Conservation (phyloP, 1,140 invertebrate species). For the Adelges cooleyi region DNA sequence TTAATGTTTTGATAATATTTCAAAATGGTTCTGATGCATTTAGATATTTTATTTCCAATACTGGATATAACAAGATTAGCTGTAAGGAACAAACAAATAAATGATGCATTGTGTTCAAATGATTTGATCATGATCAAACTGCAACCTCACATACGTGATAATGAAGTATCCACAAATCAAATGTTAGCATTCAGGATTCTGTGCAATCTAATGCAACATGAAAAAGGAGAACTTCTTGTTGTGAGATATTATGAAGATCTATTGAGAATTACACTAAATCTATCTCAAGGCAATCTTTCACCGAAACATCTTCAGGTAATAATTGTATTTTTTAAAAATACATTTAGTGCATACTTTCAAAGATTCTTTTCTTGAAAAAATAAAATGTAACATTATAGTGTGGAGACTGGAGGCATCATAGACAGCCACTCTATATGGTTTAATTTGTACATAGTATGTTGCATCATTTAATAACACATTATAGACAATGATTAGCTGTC, state of each 20-base stretch:
- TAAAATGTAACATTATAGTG: no score
- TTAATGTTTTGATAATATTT: no score
- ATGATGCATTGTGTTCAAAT: slow-evolving; percentile 44
- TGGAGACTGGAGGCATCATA: no score
- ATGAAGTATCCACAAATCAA: slow-evolving; percentile 56
- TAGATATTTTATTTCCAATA: slow-evolving; percentile 72
- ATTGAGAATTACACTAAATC: neutral
- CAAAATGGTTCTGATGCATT: slow-evolving; percentile 34
- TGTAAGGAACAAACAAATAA: slow-evolving; percentile 51
- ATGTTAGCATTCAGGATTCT: slow-evolving; percentile 63
- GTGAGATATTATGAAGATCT: slow-evolving; percentile 41
- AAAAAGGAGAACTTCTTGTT: slow-evolving; percentile 49
- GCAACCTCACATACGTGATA: slow-evolving; percentile 34
- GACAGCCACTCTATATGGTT: no score
- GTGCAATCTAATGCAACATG: slow-evolving; percentile 60
- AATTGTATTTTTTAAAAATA: no score
- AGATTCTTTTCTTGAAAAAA: no score
- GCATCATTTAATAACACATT: no score
- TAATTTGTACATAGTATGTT: no score
- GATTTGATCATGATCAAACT: slow-evolving; percentile 34
- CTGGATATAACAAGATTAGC: slow-evolving; percentile 72
- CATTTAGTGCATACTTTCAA: no score
- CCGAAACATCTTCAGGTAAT: neutral
- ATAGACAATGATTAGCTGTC: no score
- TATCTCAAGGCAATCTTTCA: neutral